Percentiles rank a stretch among this genome's conserved stretches.
These are phyloP conservation scores for Megalopta genalis DNA, from an alignment of 1,140 invertebrate species.

Conservation along the genomic window DNA sequence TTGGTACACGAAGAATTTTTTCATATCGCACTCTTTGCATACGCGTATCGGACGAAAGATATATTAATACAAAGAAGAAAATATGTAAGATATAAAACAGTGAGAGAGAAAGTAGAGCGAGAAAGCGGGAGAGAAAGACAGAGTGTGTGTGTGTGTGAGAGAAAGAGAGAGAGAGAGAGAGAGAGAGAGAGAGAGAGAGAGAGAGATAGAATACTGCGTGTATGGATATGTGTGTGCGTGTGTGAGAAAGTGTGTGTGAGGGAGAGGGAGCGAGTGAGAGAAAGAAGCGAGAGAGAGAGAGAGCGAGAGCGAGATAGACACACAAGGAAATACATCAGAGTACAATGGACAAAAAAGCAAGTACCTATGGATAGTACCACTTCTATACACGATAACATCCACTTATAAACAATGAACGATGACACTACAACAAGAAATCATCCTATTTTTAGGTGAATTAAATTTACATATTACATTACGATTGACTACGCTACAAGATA, in stretches of 20 bases:
- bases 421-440: slow-evolving; percentile 70
- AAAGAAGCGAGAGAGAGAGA: neutral
- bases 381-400: slow-evolving; percentile 73
- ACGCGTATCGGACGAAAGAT: slow-evolving; percentile 58
- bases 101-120: slow-evolving; percentile 1
- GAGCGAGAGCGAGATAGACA: neutral
- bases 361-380: slow-evolving; percentile 74
- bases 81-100: slow-evolving; percentile 37
- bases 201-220: too few species aligned
- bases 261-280: neutral
- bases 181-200: slow-evolving; percentile 26
- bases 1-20: slow-evolving; percentile 65
- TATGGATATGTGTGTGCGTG: neutral
- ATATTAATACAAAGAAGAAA: slow-evolving; percentile 39
- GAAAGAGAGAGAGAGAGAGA: slow-evolving; percentile 31
- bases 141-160: too few species aligned
- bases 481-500: slow-evolving; percentile 78
- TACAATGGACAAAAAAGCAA: slow-evolving; percentile 76
- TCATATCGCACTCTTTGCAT: slow-evolving; percentile 63
- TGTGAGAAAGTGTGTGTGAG: neutral
- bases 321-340: slow-evolving; percentile 63
- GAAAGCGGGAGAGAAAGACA: neutral
- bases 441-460: slow-evolving; percentile 79
- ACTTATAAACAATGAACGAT: slow-evolving; percentile 75
- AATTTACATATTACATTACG: slow-evolving; percentile 78